phyloP scores from a whole-genome alignment of 2,797 vertebrate genomes.

The Bothrops alternatus region DNA sequence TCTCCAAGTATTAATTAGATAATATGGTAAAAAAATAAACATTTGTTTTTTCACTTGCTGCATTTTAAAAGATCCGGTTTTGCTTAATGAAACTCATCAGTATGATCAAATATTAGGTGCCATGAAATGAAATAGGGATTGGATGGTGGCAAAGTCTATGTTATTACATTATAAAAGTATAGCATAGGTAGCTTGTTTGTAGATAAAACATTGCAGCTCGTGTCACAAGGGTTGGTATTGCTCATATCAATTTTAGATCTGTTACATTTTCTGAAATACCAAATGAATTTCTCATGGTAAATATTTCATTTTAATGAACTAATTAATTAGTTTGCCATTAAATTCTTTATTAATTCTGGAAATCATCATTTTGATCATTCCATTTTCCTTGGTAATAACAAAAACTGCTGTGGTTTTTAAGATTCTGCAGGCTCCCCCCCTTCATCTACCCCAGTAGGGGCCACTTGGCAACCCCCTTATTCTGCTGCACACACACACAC shows the following conservation, averaged over 20 bases:
- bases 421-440: too few relatives aligned
- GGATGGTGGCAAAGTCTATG: background rate
- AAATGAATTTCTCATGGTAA: background rate
- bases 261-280: background rate
- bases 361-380: too few relatives aligned
- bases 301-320: too few relatives aligned
- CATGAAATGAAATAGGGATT: background rate
- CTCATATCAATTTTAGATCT: background rate
- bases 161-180: background rate
- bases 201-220: background rate
- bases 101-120: too few relatives aligned
- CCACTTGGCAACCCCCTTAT: too few relatives aligned
- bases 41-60: background rate
- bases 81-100: background rate
- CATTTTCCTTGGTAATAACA: too few relatives aligned
- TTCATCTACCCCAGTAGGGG: too few relatives aligned
- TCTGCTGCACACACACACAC: too few relatives aligned
- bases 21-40: background rate
- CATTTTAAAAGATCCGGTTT: background rate
- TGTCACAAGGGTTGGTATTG: background rate
- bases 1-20: background rate
- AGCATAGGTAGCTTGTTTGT: background rate
- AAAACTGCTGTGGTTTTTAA: too few relatives aligned
- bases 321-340: too few relatives aligned
- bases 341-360: background rate